Percentiles rank a stretch among this genome's conserved stretches.
These are phyloP conservation scores for Neodiprion pinetum DNA, from an alignment of 1,140 invertebrate species.

Conservation along the genomic window DNA sequence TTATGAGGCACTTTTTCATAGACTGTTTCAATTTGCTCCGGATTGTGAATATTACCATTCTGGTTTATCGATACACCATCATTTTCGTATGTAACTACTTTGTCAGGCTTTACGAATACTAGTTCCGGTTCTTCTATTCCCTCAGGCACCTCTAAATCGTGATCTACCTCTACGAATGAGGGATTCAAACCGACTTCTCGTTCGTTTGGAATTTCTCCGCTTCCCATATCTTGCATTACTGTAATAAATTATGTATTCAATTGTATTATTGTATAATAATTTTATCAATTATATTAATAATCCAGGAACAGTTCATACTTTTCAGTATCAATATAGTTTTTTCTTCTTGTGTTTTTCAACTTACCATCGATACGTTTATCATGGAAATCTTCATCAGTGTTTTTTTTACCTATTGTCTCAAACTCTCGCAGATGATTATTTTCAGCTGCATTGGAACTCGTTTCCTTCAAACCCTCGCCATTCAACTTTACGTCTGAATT, in stretches of 20 bases:
- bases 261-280: background rate
- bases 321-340: too few species aligned
- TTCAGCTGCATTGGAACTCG: background rate
- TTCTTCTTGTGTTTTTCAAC: background rate
- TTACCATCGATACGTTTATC: background rate
- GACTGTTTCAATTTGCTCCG: background rate
- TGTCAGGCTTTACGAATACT: conserved; percentile 59
- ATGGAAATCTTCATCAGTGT: background rate
- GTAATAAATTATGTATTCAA: conserved; percentile 21
- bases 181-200: conserved; percentile 24
- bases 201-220: conserved; percentile 34
- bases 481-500: background rate
- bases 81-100: conserved; percentile 33
- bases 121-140: conserved; percentile 66
- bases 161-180: conserved; percentile 58
- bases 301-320: too few species aligned
- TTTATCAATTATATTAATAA: background rate
- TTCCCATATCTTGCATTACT: conserved; percentile 40
- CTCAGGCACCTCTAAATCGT: conserved; percentile 65
- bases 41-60: background rate
- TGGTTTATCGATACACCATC: background rate
- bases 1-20: background rate
- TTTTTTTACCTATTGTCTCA: background rate
- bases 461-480: background rate
- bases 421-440: background rate